Conservation (phyloP, 2,113 vertebrate species). For the Actenoides hombroni region DNA sequence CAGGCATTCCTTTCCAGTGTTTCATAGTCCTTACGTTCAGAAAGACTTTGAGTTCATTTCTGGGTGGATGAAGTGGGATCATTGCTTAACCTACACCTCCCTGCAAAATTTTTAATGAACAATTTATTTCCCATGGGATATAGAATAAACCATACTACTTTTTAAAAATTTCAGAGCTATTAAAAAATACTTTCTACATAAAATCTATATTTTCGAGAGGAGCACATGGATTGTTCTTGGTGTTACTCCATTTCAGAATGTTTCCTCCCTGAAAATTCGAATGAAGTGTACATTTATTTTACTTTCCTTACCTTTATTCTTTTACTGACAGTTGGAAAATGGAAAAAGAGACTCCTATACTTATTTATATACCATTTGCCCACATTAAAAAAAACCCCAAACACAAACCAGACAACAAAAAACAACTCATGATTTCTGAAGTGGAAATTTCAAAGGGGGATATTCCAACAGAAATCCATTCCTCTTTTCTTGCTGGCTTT, state of each 20-base stretch:
- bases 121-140: neutral
- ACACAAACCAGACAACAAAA: neutral
- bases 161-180: neutral
- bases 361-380: neutral
- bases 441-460: conserved; percentile 19
- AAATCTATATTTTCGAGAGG: neutral
- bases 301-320: neutral
- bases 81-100: neutral
- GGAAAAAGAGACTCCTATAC: neutral
- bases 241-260: neutral
- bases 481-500: neutral
- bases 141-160: neutral
- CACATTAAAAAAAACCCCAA: neutral
- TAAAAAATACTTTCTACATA: neutral
- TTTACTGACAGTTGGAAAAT: neutral
- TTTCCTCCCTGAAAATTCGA: neutral
- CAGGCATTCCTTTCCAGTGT: neutral
- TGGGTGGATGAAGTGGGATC: fast-evolving
- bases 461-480: conserved; percentile 13
- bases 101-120: neutral
- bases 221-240: neutral
- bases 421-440: neutral
- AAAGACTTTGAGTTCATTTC: neutral
- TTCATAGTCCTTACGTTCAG: fast-evolving
- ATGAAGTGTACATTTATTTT: neutral